A percentile compares a stretch with the other conserved stretches of the same genome.
Conservation (phyloP, 2,888 invertebrate genomes). For the Noctuana brunneofusca region DNA sequence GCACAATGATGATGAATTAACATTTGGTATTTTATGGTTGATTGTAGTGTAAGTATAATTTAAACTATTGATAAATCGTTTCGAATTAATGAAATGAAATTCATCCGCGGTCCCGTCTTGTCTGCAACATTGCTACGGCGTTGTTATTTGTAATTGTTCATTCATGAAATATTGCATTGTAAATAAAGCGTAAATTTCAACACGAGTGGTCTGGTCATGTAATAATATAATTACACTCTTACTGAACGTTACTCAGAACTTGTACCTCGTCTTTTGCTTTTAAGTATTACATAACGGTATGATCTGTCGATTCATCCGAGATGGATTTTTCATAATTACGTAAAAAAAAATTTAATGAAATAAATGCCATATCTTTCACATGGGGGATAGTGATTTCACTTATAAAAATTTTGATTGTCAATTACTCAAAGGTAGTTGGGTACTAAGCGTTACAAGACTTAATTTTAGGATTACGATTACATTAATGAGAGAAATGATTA, state of each 20-base stretch:
- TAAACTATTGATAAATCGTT: slow-evolving; percentile 1
- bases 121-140: slow-evolving; percentile 6
- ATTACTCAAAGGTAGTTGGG: too few relatives aligned
- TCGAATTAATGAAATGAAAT: neutral
- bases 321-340: slow-evolving; percentile 27
- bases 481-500: neutral
- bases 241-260: slow-evolving; percentile 17
- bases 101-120: neutral
- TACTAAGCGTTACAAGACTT: neutral
- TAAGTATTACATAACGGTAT: slow-evolving; percentile 17
- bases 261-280: slow-evolving; percentile 12
- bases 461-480: neutral
- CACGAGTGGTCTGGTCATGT: slow-evolving; percentile 32
- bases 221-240: slow-evolving; percentile 35
- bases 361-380: slow-evolving; percentile 17
- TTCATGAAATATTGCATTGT: slow-evolving; percentile 10
- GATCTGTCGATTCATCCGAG: slow-evolving; percentile 25
- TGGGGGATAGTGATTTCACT: neutral
- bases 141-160: slow-evolving; percentile 11
- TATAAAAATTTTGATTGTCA: neutral
- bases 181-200: slow-evolving; percentile 32
- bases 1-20: slow-evolving; percentile 5
- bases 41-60: neutral
- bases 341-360: slow-evolving; percentile 16
- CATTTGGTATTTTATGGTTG: neutral